Conservation (phyloP, 2,888 invertebrate species). For the Eugnorisma glareosa region DNA sequence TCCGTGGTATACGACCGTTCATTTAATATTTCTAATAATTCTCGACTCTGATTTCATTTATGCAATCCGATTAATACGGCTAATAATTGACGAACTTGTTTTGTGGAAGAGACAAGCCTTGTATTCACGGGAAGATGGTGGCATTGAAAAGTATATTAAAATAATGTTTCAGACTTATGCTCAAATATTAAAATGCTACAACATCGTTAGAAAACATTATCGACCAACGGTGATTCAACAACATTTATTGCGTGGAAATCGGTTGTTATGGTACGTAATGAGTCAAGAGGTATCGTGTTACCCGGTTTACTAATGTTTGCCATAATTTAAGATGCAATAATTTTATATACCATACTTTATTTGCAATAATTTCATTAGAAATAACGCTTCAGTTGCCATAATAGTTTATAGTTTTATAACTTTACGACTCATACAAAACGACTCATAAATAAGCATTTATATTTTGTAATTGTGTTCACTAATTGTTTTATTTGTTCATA, state of each 20-base stretch:
- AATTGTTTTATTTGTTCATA: no score
- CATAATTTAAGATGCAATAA: no score
- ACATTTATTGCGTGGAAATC: neutral
- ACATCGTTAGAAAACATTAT: constrained; percentile 16
- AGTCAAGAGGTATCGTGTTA: no score
- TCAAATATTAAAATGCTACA: constrained; percentile 37
- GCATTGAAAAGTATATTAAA: neutral
- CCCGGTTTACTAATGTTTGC: no score
- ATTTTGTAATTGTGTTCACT: no score
- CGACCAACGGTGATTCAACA: constrained; percentile 31
- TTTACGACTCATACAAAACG: no score
- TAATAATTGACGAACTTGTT: constrained; percentile 28
- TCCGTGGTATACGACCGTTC: neutral
- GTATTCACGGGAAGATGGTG: neutral
- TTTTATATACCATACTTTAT: no score
- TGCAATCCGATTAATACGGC: constrained; percentile 27
- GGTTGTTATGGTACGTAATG: no score
- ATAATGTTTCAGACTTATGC: constrained; percentile 29
- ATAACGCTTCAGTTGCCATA: no score
- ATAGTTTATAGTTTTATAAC: no score
- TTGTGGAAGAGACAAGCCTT: constrained; percentile 35
- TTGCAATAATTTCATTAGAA: no score
- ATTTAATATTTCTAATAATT: neutral
- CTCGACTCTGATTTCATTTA: constrained; percentile 46
- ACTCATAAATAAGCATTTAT: no score